These are phyloP conservation scores for Grus americana DNA, from an alignment of 2,113 vertebrate genomes.

Conservation along the genomic window DNA sequence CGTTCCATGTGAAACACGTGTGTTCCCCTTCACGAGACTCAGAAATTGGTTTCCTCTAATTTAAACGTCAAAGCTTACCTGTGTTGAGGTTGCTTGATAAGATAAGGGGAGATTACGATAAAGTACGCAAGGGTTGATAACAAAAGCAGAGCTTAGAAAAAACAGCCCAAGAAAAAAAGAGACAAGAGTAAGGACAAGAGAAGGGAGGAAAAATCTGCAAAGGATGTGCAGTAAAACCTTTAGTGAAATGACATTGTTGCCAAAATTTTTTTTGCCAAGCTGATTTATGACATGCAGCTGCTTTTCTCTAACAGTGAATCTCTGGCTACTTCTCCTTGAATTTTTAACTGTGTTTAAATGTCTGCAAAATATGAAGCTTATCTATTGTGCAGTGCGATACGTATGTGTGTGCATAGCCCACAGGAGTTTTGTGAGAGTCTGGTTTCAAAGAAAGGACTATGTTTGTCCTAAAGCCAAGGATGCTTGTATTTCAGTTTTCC, in stretches of 20 bases:
- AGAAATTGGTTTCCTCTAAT: not conserved
- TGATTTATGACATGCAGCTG: slow-evolving; percentile 45
- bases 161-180: not conserved
- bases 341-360: not conserved
- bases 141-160: not conserved
- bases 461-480: slow-evolving; percentile 1
- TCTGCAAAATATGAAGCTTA: slow-evolving; percentile 22
- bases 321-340: slow-evolving; percentile 17
- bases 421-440: not conserved
- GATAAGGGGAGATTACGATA: not conserved
- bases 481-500: not conserved
- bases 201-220: not conserved
- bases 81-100: not conserved
- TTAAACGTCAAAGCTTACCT: not conserved
- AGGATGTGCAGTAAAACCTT: not conserved
- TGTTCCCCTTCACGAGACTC: not conserved
- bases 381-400: not conserved
- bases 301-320: not conserved
- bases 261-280: not conserved
- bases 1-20: not conserved
- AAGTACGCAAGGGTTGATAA: not conserved
- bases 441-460: not conserved
- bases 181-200: not conserved
- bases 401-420: not conserved
- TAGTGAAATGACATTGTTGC: not conserved